Evolutionary conservation across 2,888 invertebrate species (phyloP), one percentile per base, ranked within the genome.

Genomic region (Acleris sparsana): DNA sequence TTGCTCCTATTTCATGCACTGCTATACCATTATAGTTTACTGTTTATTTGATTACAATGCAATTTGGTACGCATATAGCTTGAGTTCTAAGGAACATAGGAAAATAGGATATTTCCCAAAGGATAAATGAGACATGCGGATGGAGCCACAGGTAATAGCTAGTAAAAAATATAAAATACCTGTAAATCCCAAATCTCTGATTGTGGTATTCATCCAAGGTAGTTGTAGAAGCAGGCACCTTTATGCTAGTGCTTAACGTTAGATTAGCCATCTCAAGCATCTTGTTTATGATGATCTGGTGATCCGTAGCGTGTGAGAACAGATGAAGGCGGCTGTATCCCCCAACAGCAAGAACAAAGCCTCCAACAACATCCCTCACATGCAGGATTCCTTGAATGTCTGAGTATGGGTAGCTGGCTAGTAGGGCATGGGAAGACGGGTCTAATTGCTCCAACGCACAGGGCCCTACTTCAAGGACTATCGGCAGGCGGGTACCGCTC

Each of bases 381-480:
- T 96, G 95, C 22, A 93, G 80, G 11, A 93, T 85, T 0, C 93
- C 93, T 72, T 92, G 92, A 5, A 93, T 84, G 52, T 93, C 93
- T 68, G 80, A 82, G 72, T 93, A 93, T 1, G 92, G 89, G 53
- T 93, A 93, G 72, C 87, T 88, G 44, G 98, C 97, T 62, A 99
- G 91, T 22, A 97, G 88, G 69, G 95, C 94, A 81, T 97, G 96
- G 1, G 97, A 97, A 0, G 97, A 95, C 1, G 97, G 96, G 86
- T 99, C 98, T 67, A 98, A 87, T 86, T 99, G 99, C 83, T 99
- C 97, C 63, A 99, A 87, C 33, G 98, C 97, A 83, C 96, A 97
- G 0, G 97, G 96, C n/a, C 97, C 97, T 2, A 99, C 96, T 93
- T 99, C 98, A 68, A 99, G 89, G 25, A 97, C 95, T 18, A 98